Conservation (phyloP, 2,113 vertebrate genomes). For the Caranx ignobilis region DNA sequence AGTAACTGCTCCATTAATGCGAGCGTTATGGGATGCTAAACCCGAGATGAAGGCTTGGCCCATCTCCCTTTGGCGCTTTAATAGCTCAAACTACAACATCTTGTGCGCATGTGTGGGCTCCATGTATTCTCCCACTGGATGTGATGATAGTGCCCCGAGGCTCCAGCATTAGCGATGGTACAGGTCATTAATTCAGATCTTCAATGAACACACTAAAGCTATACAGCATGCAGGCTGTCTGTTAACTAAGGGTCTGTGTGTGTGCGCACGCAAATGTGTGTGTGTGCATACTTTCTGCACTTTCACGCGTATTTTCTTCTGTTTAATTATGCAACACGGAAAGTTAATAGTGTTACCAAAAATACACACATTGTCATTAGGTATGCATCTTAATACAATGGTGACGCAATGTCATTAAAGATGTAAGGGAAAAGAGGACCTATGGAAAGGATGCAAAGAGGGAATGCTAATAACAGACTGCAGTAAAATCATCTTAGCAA, state of each 20-base stretch:
- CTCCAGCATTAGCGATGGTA: constrained; percentile 16
- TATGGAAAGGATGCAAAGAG: background rate
- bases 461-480: background rate
- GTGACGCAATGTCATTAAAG: background rate
- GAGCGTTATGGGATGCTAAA: constrained; percentile 17
- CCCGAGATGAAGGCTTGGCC: constrained; percentile 4
- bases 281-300: constrained; percentile 4
- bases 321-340: constrained; percentile 33
- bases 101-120: background rate
- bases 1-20: constrained; percentile 14
- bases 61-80: background rate
- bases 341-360: constrained; percentile 17
- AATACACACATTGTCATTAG: constrained; percentile 29
- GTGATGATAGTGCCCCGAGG: constrained; percentile 17
- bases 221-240: background rate
- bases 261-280: background rate
- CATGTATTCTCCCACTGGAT: constrained; percentile 23
- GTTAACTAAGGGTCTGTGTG: background rate
- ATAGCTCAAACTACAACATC: constrained; percentile 10
- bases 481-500: constrained; percentile 8
- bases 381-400: background rate
- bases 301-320: background rate
- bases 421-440: background rate
- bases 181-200: constrained; percentile 49
- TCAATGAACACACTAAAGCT: background rate